Conservation (phyloP, 1,140 invertebrate species). For the Conopomorpha cramerella region DNA sequence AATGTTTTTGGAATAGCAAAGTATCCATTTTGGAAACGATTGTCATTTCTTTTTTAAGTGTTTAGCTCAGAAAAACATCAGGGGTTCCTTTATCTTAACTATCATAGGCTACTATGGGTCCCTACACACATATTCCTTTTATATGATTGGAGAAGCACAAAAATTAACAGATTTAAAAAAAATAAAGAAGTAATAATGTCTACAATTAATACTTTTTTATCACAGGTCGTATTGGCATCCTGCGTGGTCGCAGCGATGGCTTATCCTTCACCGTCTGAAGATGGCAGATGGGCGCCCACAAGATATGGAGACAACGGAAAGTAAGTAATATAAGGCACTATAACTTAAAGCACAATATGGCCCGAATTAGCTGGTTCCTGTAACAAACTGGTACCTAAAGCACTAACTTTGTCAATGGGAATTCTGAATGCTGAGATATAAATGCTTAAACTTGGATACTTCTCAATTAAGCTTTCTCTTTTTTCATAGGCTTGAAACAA, state of each 20-base stretch:
- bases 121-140: no score
- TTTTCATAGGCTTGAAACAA: background rate
- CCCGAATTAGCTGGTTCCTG: background rate
- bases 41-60: no score
- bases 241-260: conserved; percentile 26
- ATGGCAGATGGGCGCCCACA: conserved; percentile 45
- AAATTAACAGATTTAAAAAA: background rate
- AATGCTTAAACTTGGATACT: background rate
- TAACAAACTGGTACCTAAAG: background rate
- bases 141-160: no score
- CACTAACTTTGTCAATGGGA: background rate
- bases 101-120: no score
- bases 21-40: no score
- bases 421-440: background rate
- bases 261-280: conserved; percentile 18
- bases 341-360: background rate
- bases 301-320: conserved; percentile 44
- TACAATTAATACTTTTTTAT: no score
- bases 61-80: no score
- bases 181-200: background rate
- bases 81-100: no score
- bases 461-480: conserved; percentile 5
- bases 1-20: no score
- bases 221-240: conserved; percentile 23
- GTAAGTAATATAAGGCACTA: conserved; percentile 31